Base-by-base conservation (phyloP, 2,113 vertebrate genomes). In the Sinocyclocheilus rhinocerous region DNA sequence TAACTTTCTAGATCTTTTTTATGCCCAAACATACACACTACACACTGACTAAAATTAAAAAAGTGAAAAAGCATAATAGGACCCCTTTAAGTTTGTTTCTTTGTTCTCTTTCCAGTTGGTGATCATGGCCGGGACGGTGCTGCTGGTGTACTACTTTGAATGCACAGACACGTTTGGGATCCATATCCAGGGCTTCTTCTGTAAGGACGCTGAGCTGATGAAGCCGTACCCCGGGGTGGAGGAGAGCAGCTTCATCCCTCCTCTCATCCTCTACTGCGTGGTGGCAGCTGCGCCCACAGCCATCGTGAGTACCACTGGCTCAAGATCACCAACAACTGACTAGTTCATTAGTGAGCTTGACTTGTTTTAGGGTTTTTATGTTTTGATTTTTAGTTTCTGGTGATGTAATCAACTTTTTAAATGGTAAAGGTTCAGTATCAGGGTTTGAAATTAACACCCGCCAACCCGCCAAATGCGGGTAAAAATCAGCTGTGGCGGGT, bases 151-250 rank as follows among this genome's bases (percentile, higher is more conserved):
- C 95, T 99, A 99, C 95, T 97, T 99, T 84, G 98, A 99, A 93
- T 99, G 97, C 96, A 99, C 98, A 0, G 96, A 98, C 93, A 97
- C 96, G 89, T 99, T 99, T 89, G 94, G 97, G 90, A 96, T 99
- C 90, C 97, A 99, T 79, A 92, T 99, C 92, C 98, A 99, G 94
- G 98, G 98, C 45, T 99, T 99, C 96, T 99, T 99, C 96, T 99
- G 98, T 87, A 97, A 98, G 72, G 97, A 99, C 0, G 96, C 97
- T 48, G 97, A 98, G 88, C 95, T 99, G 91, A 96, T 99, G 97
- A 99, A 99, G 94, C 98, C 98, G 0, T 99, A 99, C 89, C 98
- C 98, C 0, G 98, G 98, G 61, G 92, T 93, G 0, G 98, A 99
- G 87, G 97, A 99, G 36, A 95, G 96, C 90, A 97, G 98, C 93